Conservation (phyloP, 2,113 vertebrate genomes). For the Elephantulus edwardii region DNA sequence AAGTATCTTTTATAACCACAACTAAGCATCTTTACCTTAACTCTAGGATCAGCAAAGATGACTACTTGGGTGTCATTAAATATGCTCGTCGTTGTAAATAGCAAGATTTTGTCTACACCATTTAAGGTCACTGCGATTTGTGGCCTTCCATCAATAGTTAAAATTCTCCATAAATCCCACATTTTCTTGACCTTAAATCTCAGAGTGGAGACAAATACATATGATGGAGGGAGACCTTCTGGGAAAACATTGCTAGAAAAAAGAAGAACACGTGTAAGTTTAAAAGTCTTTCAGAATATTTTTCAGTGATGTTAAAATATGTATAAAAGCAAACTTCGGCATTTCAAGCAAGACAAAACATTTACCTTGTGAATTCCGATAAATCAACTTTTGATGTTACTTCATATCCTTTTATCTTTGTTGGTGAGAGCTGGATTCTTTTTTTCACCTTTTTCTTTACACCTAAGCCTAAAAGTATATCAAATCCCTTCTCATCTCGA, state of each 20-base stretch:
- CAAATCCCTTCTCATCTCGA: conserved; percentile 97
- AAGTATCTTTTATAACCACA: not conserved
- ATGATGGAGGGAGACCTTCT: conserved; percentile 97
- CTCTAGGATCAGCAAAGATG: conserved; percentile 86
- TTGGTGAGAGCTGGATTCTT: conserved; percentile 89
- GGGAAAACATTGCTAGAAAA: conserved; percentile 92
- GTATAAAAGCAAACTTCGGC: not conserved
- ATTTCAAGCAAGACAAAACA: not conserved
- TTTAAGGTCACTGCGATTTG: conserved; percentile 96
- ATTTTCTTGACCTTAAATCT: conserved; percentile 94
- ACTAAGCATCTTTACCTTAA: conserved; percentile 85
- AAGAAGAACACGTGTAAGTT: conserved; percentile 37
- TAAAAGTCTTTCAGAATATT: conserved; percentile 26
- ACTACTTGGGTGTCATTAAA: conserved; percentile 90
- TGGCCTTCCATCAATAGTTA: conserved; percentile 89
- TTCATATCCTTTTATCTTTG: conserved; percentile 93
- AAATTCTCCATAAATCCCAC: conserved; percentile 97
- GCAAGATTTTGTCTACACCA: conserved; percentile 88
- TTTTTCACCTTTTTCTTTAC: conserved; percentile 94
- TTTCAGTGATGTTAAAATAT: not conserved
- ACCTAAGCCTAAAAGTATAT: conserved; percentile 93
- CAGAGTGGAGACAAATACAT: conserved; percentile 96
- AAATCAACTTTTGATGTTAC: conserved; percentile 91
- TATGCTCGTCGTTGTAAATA: conserved; percentile 93
- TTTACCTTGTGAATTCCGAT: conserved; percentile 93